Base-by-base conservation (phyloP, 2,888 invertebrate genomes). In the Oscheius sp. region DNA sequence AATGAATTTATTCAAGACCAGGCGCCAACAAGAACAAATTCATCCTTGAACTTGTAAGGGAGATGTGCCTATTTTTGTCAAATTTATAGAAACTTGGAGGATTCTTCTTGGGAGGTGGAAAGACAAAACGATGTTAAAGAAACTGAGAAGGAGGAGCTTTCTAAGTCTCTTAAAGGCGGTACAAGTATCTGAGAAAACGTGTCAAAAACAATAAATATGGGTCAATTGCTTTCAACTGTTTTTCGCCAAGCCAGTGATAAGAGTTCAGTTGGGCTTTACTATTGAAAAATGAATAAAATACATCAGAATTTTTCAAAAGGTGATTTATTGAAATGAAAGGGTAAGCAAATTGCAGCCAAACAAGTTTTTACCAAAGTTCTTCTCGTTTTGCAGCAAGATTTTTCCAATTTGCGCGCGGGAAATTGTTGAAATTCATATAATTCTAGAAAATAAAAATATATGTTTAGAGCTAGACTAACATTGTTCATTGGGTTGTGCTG, bases 1-100 rank as follows among this genome's bases (percentile, higher is more conserved):
- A 55, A 55, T 34, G 55, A 55, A 33, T 55, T 55, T 20, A 55
- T 55, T 17, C 55, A 55, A 55, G 55, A 55, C 25, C 55, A n/a
- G n/a, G n/a, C 55, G 2, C 55, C 55, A 34, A 34, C 55, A 23
- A n/a, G 55, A 33, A 17, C 55, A 6, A 55, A 55, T 34, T 55
- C 55, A 15, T 55, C 55, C 20, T 25, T 55, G 4, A 17, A 55
- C 20, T 10, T 55, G 55, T 55, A 23, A 33, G 55, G 3, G 17
- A 34, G 8, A 20, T 20, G 8, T 15, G 15, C 3, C 33, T 15
- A 31, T 23, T 0, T 46, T 17, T 12, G 12, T 3, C 17, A 10
- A 17, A 15, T 10, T 33, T 55, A 20, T 20, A 55, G 55, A 55
- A 55, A 55, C 20, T 34, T 55, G 33, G 55, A 55, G 12, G 34